These are phyloP conservation scores for Beroe forskalii DNA, from an alignment of 37 sponge, comb jelly and placozoan species.

Conservation along the genomic window DNA sequence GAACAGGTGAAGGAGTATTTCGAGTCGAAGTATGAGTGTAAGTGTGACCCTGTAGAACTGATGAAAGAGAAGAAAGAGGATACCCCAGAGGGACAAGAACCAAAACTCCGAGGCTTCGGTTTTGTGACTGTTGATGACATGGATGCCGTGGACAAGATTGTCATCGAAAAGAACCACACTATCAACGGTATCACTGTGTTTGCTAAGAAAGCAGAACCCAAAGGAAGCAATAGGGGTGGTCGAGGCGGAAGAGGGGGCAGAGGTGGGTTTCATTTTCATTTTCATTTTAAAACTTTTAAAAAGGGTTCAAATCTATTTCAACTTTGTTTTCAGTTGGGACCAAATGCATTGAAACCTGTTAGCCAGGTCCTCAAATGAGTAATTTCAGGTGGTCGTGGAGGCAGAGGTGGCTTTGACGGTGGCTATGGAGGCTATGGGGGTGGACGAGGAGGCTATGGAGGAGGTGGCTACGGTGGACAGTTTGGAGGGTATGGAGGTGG, in stretches of 20 bases:
- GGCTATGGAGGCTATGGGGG: conserved; percentile 13
- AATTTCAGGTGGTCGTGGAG: not conserved
- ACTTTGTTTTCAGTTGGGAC: no score
- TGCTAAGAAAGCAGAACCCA: conserved; percentile 57
- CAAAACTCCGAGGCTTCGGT: conserved; percentile 60
- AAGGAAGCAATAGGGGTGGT: conserved; percentile 25
- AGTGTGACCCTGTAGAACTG: not conserved
- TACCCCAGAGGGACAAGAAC: conserved; percentile 8
- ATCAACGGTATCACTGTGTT: conserved; percentile 20
- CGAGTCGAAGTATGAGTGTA: conserved; percentile 33
- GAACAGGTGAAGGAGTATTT: conserved; percentile 57
- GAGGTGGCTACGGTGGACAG: conserved; percentile 13
- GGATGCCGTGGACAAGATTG: conserved; percentile 48
- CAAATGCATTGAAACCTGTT: not conserved
- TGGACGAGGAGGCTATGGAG: not conserved
- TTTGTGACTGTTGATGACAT: conserved; percentile 36
- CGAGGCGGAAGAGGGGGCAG: not conserved
- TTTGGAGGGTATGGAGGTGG: conserved; percentile 22
- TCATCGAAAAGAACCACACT: conserved; percentile 4
- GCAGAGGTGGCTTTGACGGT: not conserved
- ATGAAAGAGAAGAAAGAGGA: not conserved
- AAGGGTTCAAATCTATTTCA: not conserved
- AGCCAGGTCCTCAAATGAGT: not conserved
- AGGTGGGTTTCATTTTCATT: not conserved
- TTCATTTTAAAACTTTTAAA: no score